Conservation (phyloP, 2,888 invertebrate genomes). For the Entomobrya proxima region DNA sequence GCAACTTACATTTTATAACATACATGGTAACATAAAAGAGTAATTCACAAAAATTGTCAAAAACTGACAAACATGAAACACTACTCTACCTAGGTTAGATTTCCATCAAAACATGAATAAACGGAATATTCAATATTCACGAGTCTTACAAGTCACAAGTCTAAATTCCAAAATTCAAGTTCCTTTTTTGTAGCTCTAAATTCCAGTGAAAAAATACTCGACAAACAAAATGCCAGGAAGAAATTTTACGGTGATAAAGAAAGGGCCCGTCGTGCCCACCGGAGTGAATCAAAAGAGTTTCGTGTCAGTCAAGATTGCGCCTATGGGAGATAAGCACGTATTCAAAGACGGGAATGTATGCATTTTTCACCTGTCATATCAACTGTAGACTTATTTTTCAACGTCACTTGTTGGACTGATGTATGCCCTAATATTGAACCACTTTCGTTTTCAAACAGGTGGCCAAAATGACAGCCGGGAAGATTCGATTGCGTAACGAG, state of each 20-base stretch:
- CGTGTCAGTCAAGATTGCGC: constrained; percentile 60
- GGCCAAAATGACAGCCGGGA: constrained; percentile 69
- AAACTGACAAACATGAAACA: no score
- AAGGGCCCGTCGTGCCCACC: constrained; percentile 63
- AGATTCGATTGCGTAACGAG: constrained; percentile 68
- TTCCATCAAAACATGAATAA: no score
- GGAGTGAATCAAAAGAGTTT: constrained; percentile 71
- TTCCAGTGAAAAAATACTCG: not conserved
- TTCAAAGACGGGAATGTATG: constrained; percentile 68
- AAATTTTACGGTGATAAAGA: constrained; percentile 51
- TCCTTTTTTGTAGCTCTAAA: not conserved
- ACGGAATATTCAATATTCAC: no score
- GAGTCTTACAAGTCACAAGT: no score
- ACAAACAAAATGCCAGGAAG: not conserved
- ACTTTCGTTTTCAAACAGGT: constrained; percentile 51
- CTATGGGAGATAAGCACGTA: constrained; percentile 2
- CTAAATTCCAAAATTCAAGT: no score
- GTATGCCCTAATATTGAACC: not conserved
- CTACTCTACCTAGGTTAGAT: no score
- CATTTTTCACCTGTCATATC: no score
- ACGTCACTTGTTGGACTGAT: not conserved
- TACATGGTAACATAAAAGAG: no score
- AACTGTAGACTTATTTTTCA: not conserved
- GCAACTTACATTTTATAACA: no score
- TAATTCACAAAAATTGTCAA: no score